Evolutionary conservation across 2,797 vertebrate species (phyloP).

Genomic region (Syncerus caffer): DNA sequence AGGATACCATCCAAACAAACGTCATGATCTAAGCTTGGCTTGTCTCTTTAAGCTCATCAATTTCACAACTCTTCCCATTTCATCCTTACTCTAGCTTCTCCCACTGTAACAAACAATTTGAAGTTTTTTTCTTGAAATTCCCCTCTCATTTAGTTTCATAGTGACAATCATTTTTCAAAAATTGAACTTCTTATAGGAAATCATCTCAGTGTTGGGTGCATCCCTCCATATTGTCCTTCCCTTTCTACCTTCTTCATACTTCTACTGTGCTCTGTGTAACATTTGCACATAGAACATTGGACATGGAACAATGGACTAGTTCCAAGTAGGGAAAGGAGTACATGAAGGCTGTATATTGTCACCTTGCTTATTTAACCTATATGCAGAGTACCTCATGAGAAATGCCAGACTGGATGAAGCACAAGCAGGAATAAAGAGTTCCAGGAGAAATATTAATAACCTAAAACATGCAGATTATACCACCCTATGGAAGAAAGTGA

Average conservation of each 20-base stretch:
- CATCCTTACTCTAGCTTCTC: neutral
- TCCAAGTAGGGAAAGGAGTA: neutral
- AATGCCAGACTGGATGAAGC: neutral
- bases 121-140: neutral
- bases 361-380: neutral
- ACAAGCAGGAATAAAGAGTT: neutral
- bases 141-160: neutral
- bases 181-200: neutral
- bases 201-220: neutral
- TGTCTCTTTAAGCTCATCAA: neutral
- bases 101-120: neutral
- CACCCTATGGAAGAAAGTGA: neutral
- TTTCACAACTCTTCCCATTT: neutral
- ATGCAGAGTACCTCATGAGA: neutral
- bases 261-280: neutral
- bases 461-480: neutral
- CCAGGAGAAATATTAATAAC: accelerated
- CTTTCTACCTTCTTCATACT: neutral
- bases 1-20: neutral
- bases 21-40: neutral
- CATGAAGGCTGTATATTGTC: neutral
- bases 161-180: neutral
- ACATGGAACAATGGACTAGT: accelerated
- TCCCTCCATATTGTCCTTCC: neutral
- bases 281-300: neutral